Evolutionary conservation across 2,888 invertebrate species (phyloP).

Genomic region (Pseudococcus longispinus): DNA sequence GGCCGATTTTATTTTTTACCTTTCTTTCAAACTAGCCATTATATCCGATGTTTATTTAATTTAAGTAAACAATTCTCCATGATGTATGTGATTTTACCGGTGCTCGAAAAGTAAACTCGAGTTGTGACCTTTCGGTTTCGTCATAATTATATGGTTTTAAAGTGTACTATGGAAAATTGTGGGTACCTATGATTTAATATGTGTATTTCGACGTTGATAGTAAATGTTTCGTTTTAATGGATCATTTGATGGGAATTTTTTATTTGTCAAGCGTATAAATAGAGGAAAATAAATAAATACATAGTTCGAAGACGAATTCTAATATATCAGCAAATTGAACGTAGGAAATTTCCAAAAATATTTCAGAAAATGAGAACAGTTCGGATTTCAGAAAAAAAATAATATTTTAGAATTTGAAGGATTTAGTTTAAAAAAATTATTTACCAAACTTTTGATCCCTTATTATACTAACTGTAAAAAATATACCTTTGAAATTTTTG

Average conservation of each 20-base stretch:
- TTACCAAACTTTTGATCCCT: background rate
- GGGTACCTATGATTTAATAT: background rate
- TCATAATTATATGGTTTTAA: slow-evolving; percentile 35
- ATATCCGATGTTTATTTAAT: background rate
- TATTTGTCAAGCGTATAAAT: background rate
- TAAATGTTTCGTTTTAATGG: background rate
- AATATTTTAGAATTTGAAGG: background rate
- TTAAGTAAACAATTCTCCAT: background rate
- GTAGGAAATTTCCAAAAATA: background rate
- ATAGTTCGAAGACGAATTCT: background rate
- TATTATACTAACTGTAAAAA: background rate
- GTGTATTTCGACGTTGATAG: background rate
- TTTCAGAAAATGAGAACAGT: background rate
- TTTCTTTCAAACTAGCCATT: background rate
- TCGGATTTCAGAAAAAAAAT: background rate
- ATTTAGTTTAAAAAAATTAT: background rate
- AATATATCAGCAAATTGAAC: background rate
- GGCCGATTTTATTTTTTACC: background rate
- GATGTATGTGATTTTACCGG: background rate
- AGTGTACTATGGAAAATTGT: background rate
- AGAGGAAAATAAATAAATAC: background rate
- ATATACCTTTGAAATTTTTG: background rate
- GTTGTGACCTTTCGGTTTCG: background rate
- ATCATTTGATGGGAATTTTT: background rate
- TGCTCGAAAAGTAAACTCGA: background rate